Evolutionary conservation across 2,113 vertebrate genomes (phyloP), one percentile per base, ranked within the genome.

Genomic region (Campylomormyrus tamandua): DNA sequence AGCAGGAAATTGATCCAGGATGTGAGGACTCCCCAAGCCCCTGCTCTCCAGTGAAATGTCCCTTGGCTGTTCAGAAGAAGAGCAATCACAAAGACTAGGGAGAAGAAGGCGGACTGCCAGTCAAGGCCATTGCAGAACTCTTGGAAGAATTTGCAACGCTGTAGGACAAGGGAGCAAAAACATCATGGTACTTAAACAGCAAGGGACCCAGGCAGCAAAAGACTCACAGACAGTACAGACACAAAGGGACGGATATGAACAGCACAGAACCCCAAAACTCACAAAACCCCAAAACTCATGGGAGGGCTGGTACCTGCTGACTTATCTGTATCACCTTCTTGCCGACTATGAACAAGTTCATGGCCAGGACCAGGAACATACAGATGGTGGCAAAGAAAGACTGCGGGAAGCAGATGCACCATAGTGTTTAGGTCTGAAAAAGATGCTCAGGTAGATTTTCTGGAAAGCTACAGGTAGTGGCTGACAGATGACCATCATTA

Each of bases 1-100:
- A 99, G 91, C 27, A 99, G 96, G 92, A 99, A 99, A 93, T 97
- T 98, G 91, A 98, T 92, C 98, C 98, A 99, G 2, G 97, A 97
- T 21, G 94, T 89, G 87, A 96, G 96, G 89, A 98, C 96, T 10
- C 97, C 96, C 48, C 97, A 31, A 1, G 98, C 97, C 88, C 98
- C 98, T 62, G 96, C 97, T 88, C 98, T 96, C 98, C 98, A 99
- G 70, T 98, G 96, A 87, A 96, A 93, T 5, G 93, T 90, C 19
- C 93, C 92, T 17, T 93, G 89, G 1, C 88, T 17, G 48, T 94
- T 93, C 19, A 95, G 77, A 84, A 96, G 93, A 88, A 95, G 9
- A 9, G 96, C 96, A 87, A 93, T 93, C 80, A 96, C 85, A 90
- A 96, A 97, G 42, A 94, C 46, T 42, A 97, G 93, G 46, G 94